phyloP scores from a whole-genome alignment of 2,888 invertebrate species.

The Callyntrura sp. region DNA sequence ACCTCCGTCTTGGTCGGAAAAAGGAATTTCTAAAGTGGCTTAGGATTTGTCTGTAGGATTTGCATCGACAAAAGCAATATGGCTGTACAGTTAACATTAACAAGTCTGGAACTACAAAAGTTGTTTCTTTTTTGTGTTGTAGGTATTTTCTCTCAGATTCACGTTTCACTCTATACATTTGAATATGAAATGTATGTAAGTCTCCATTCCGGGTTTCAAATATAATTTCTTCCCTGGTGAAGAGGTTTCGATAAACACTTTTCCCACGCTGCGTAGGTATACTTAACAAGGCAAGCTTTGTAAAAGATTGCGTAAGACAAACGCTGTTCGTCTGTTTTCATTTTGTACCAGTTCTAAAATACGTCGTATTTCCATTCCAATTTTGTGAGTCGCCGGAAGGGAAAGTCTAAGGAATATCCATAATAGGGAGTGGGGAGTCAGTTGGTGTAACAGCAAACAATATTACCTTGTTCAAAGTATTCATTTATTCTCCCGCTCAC shows the following conservation, averaged over 20 bases:
- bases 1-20: constrained; percentile 11
- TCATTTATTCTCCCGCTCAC: not conserved
- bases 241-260: constrained; percentile 13
- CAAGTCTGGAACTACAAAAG: too few species aligned
- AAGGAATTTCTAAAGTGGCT: constrained; percentile 8
- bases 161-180: too few species aligned
- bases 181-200: not conserved
- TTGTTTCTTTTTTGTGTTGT: too few species aligned
- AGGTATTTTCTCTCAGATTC: too few species aligned
- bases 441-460: constrained; percentile 60
- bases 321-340: constrained; percentile 9
- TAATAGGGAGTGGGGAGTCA: constrained; percentile 47
- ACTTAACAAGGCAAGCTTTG: not conserved
- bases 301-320: not conserved
- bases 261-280: constrained; percentile 56
- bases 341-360: constrained; percentile 30
- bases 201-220: not conserved
- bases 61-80: not conserved
- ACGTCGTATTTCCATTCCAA: constrained; percentile 60
- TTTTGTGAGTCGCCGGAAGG: constrained; percentile 70
- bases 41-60: constrained; percentile 4
- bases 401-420: constrained; percentile 55
- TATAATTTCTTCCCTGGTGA: constrained; percentile 13
- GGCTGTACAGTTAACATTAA: too few species aligned
- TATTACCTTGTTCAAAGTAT: constrained; percentile 36